Conservation (phyloP, 2,113 vertebrate genomes). For the Serinus canaria region DNA sequence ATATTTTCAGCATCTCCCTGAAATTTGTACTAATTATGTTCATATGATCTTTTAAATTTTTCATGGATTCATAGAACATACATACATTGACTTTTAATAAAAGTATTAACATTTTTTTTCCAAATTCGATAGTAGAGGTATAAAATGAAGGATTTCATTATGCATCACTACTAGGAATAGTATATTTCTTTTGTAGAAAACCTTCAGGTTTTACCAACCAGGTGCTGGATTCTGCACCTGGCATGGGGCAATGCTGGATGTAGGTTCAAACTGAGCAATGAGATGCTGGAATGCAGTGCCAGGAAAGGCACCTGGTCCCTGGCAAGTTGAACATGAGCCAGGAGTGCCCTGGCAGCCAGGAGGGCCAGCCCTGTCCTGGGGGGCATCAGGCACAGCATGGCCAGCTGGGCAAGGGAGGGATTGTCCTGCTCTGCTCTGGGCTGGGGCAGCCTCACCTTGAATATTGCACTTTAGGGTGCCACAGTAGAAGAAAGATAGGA, state of each 20-base stretch:
- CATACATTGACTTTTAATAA: background rate
- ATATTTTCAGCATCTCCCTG: background rate
- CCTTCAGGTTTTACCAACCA: background rate
- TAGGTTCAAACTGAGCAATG: background rate
- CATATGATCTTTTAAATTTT: background rate
- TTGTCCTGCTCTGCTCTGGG: background rate
- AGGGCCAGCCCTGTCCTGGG: accelerated
- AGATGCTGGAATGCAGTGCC: background rate
- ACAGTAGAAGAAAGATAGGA: background rate
- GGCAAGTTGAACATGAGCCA: accelerated
- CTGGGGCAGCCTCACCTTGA: accelerated
- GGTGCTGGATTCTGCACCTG: background rate
- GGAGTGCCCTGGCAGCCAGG: background rate
- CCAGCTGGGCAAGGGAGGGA: accelerated
- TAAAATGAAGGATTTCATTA: background rate
- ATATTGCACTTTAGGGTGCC: background rate
- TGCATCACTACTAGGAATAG: background rate
- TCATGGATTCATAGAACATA: background rate
- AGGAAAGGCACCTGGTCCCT: background rate
- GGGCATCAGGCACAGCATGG: background rate
- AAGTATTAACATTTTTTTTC: background rate
- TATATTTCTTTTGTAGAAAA: background rate
- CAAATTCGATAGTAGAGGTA: background rate
- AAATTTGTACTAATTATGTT: background rate
- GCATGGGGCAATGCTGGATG: too few species aligned